A percentile compares a stretch with the other conserved stretches of the same genome.
These are phyloP conservation scores for Zapornia atra DNA, from an alignment of 2,113 vertebrate genomes.

Conservation along the genomic window DNA sequence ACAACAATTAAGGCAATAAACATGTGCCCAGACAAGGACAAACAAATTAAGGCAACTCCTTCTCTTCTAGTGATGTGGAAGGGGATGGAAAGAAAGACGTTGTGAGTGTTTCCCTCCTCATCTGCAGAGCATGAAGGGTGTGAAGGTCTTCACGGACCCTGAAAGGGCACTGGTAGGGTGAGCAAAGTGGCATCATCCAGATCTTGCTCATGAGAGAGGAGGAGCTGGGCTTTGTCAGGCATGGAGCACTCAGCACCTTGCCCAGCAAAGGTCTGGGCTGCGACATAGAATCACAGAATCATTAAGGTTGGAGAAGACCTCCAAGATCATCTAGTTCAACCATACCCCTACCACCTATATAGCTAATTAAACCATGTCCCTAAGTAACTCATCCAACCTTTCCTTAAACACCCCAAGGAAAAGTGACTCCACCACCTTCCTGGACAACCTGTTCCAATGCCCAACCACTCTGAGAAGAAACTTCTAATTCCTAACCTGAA, in stretches of 20 bases:
- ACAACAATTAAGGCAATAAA: neutral
- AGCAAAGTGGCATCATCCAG: neutral
- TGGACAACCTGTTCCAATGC: too few relatives aligned
- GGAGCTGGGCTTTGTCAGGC: neutral
- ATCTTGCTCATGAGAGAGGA: neutral
- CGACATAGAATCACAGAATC: neutral
- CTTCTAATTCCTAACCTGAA: too few relatives aligned
- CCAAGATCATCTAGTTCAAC: too few relatives aligned
- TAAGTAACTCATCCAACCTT: too few relatives aligned
- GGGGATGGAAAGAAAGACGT: neutral
- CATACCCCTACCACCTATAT: too few relatives aligned
- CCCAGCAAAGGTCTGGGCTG: neutral
- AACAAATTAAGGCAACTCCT: neutral
- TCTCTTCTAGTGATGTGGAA: neutral
- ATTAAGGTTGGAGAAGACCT: too few relatives aligned
- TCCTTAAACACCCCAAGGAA: too few relatives aligned
- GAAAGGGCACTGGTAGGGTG: neutral
- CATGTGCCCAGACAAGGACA: neutral
- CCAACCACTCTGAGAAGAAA: too few relatives aligned
- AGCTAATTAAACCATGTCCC: too few relatives aligned
- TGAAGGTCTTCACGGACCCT: neutral
- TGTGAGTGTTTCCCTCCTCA: neutral
- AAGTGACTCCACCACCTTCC: too few relatives aligned
- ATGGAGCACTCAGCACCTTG: accelerated
- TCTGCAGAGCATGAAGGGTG: neutral